Evolutionary conservation across 2,797 vertebrate genomes (phyloP).

Genomic region (Enteromius unitaeniatus): DNA sequence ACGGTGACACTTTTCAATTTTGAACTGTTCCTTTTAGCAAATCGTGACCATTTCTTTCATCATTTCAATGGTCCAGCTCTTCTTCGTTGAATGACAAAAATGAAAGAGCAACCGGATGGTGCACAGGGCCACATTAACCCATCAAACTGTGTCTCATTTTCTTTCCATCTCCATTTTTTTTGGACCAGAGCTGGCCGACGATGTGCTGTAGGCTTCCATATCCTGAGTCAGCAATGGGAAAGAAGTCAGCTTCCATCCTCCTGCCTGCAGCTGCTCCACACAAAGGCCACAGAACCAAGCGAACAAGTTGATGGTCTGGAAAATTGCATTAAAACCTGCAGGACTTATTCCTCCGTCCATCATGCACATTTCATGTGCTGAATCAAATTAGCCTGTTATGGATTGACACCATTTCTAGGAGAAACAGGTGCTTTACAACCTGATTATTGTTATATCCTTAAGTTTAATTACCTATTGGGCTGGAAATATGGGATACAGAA

Average conservation of each 20-base stretch:
- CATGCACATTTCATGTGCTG: constrained; percentile 65
- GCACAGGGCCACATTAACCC: constrained; percentile 16
- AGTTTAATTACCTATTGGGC: constrained; percentile 35
- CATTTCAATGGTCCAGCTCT: neutral
- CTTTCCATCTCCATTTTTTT: too few species aligned
- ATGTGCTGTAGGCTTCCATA: constrained; percentile 46
- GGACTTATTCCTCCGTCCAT: constrained; percentile 76
- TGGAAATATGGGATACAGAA: neutral
- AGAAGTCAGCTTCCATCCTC: constrained; percentile 50
- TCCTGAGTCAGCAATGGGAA: constrained; percentile 76
- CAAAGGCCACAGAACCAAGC: constrained; percentile 67
- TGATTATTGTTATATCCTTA: constrained; percentile 27
- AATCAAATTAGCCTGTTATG: constrained; percentile 73
- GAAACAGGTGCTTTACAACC: constrained; percentile 38
- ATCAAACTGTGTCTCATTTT: constrained; percentile 15
- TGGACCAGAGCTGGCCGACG: constrained; percentile 10
- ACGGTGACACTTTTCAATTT: neutral
- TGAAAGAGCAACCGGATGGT: neutral
- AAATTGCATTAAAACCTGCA: constrained; percentile 83
- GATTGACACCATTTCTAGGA: constrained; percentile 28
- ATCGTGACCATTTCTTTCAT: neutral
- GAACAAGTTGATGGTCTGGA: constrained; percentile 79
- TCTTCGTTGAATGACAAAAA: neutral
- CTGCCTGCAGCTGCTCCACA: constrained; percentile 67
- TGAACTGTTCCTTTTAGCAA: neutral